Evolutionary conservation across 2,888 invertebrate species (phyloP).

Genomic region (Leptinotarsa rubiginosa): DNA sequence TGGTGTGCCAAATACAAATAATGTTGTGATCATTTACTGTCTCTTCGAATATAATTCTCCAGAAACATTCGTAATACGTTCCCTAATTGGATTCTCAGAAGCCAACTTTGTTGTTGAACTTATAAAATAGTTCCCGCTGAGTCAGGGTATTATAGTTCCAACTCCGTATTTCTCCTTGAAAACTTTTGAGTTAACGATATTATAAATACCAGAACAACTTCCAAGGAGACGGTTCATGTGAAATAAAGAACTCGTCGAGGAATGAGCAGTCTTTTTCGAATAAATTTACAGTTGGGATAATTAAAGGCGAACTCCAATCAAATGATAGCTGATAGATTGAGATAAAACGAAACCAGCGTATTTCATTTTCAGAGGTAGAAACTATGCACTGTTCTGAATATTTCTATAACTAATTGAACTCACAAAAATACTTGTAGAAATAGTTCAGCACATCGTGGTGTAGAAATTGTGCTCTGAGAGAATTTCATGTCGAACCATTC

Average conservation of each 20-base stretch:
- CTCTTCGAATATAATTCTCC: neutral
- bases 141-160: neutral
- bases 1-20: neutral
- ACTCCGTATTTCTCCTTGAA: neutral
- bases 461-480: too few species aligned
- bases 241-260: neutral
- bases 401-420: too few species aligned
- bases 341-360: neutral
- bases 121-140: neutral
- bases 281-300: neutral
- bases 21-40: neutral
- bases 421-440: too few species aligned
- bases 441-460: too few species aligned
- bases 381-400: too few species aligned
- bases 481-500: too few species aligned
- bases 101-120: conserved; percentile 7
- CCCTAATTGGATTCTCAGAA: neutral
- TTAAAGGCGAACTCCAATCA: conserved; percentile 21
- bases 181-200: conserved; percentile 14
- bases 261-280: neutral
- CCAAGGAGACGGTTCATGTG: neutral
- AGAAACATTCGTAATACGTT: conserved; percentile 5
- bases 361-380: too few species aligned
- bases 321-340: conserved; percentile 13
- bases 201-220: neutral